phyloP scores from a whole-genome alignment of 2,113 vertebrate species.

The Dromas ardeola region DNA sequence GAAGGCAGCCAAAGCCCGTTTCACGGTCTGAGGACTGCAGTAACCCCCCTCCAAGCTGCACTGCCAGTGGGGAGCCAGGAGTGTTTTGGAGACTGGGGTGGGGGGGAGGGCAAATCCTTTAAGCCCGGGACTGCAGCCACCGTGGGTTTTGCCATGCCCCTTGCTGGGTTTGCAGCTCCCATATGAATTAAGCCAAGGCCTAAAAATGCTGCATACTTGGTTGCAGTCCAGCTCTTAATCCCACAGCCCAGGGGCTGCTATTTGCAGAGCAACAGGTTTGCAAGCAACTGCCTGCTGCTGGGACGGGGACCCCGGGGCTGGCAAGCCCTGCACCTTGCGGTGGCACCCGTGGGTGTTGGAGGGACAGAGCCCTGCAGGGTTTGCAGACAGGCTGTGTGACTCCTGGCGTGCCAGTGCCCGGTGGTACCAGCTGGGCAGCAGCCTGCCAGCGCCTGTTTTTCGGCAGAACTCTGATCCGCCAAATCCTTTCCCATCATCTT shows the following conservation, averaged over 20 bases:
- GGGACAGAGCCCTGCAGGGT: rapidly evolving
- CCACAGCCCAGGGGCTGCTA: not conserved
- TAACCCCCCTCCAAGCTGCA: not conserved
- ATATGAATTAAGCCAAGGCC: not conserved
- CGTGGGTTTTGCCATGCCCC: not conserved
- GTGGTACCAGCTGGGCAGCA: not conserved
- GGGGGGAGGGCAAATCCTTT: not conserved
- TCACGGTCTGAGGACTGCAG: slow-evolving; percentile 3
- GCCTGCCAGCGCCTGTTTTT: not conserved
- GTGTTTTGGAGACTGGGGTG: not conserved
- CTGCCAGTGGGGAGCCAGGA: not conserved
- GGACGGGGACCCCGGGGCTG: not conserved
- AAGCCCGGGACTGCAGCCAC: not conserved
- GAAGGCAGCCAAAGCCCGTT: slow-evolving; percentile 9
- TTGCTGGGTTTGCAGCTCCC: not conserved
- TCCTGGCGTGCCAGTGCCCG: not conserved
- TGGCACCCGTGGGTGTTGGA: not conserved
- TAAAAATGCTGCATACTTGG: slow-evolving; percentile 51
- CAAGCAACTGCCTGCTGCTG: not conserved
- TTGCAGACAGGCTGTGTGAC: not conserved
- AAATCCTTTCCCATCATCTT: slow-evolving; percentile 9
- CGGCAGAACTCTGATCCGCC: not conserved
- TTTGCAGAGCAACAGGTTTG: slow-evolving; percentile 50
- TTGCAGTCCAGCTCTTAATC: slow-evolving; percentile 52
- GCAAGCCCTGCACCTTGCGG: not conserved